Conservation (phyloP, 64 coral and sea anemone species). For the Hydrozoanthus tunicans region DNA sequence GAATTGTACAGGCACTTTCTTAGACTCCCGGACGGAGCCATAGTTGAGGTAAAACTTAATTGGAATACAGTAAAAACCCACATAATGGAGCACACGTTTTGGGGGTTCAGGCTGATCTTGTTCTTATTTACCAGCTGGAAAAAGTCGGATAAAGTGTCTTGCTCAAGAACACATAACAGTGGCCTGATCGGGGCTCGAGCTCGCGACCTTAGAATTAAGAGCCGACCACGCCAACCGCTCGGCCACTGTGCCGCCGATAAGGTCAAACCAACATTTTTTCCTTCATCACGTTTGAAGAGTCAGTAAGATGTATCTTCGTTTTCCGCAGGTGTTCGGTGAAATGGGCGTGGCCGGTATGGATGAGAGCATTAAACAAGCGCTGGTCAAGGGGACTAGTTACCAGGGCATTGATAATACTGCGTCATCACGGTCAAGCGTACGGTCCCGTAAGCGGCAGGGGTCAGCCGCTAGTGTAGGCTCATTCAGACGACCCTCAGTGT, state of each 20-base stretch:
- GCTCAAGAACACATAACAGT: no score
- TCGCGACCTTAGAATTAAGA: no score
- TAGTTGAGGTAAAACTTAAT: conserved; percentile 77
- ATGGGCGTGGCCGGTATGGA: conserved; percentile 89
- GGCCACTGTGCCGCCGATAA: no score
- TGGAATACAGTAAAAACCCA: background rate
- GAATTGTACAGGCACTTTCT: conserved; percentile 92
- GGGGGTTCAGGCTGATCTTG: no score
- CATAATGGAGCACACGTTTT: no score
- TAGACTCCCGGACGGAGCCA: conserved; percentile 89
- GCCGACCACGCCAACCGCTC: no score
- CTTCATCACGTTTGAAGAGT: no score
- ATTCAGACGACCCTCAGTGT: conserved; percentile 75
- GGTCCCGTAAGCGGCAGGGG: conserved; percentile 48
- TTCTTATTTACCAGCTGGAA: no score
- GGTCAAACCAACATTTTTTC: background rate
- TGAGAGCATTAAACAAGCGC: conserved; percentile 85
- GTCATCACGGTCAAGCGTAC: conserved; percentile 66
- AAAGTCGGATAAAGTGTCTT: no score
- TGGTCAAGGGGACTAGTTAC: conserved; percentile 88
- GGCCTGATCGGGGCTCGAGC: no score
- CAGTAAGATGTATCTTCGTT: background rate
- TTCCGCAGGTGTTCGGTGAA: conserved; percentile 81
- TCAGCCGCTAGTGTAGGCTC: conserved; percentile 61
- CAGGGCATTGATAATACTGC: conserved; percentile 71